Base-by-base conservation (phyloP, 2,113 vertebrate genomes). In the Rhabdornis inornatus region DNA sequence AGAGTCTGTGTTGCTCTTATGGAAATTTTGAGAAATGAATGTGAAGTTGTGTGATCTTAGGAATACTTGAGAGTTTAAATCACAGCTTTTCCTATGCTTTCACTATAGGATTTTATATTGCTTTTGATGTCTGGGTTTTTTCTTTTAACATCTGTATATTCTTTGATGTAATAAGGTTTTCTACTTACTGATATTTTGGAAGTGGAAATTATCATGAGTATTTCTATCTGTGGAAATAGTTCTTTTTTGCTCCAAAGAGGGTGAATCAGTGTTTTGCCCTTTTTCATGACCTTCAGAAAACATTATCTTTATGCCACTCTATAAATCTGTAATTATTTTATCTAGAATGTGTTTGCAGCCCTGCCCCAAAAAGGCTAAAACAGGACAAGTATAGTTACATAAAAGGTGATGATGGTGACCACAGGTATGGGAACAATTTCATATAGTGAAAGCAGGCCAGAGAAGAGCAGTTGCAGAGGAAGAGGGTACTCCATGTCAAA, bases 21-120 rank as follows among this genome's bases (percentile, higher is more conserved):
- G 70, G 93, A 95, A 96, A 94, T 52, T 93, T 64, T 96, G 88
- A 96, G 79, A 77, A 70, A 88, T 63, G 2, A 52, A 68, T 3
- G 8, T 69, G 49, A 75, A 87, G 59, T 74, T 79, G 15, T 81
- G 17, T 75, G 76, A 92, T 86, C 10, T 71, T 68, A 78, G 40
- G 45, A 92, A 94, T 77, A 85, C 77, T 64, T 84, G 31, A 79
- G 47, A 18, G 17, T 79, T 78, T 94, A 37, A 79, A 76, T 65
- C 70, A 86, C 39, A 93, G 16, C 10, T 92, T 94, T 92, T 86
- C 44, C 60, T 81, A 59, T 69, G 28, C 16, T 68, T 90, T 92
- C 60, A 81, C 39, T 60, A 12, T 61, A 78, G 28, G 33, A 71
- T 47, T 81, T 9, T 70, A 40, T 57, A 61, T 83, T 88, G 30